Evolutionary conservation across 2,797 vertebrate genomes (phyloP), one percentile per base, ranked within the genome.

Genomic region (Periophthalmus magnuspinnatus): DNA sequence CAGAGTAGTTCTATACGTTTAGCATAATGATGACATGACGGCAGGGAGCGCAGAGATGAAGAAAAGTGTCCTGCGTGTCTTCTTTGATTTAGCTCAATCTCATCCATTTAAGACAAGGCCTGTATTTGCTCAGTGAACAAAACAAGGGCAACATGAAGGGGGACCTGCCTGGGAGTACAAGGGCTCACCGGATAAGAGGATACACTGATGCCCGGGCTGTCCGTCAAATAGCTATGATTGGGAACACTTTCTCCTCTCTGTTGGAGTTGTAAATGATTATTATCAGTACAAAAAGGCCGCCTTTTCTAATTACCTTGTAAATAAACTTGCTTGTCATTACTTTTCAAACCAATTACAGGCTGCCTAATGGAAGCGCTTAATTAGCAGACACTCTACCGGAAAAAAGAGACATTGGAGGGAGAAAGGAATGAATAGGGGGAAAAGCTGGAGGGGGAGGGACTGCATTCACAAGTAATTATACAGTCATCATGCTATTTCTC

Each of bases 311-410:
- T 94, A 91, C 93, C 93, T 92, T 94, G 93, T 94, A 94, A 94
- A 94, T 94, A 94, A 94, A 94, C 93, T 92, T 93, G 91, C 92
- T 93, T 94, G 93, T 94, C 93, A 93, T 94, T 93, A 93, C 92
- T 94, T 94, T 93, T 94, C 93, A 94, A 92, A 90, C 92, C 92
- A 94, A 94, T 94, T 94, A 94, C 89, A 93, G 89, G 89, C 90
- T 93, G 93, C 92, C 92, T 94, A 94, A 94, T 94, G 90, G 90
- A 92, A 92, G 90, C 69, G 89, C 90, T 93, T 94, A 93, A 94
- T 94, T 94, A 94, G 92, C 89, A 91, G 86, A 93, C 92, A 92
- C 90, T 94, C 91, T 90, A 88, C 79, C 84, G 83, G 86, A 83
- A 89, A 88, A 86, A 89, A 80, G 58, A 73, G 79, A 79, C 47